These are phyloP conservation scores for Siderastrea siderea DNA, from an alignment of 92 coral and sea anemone genomes.

Conservation along the genomic window DNA sequence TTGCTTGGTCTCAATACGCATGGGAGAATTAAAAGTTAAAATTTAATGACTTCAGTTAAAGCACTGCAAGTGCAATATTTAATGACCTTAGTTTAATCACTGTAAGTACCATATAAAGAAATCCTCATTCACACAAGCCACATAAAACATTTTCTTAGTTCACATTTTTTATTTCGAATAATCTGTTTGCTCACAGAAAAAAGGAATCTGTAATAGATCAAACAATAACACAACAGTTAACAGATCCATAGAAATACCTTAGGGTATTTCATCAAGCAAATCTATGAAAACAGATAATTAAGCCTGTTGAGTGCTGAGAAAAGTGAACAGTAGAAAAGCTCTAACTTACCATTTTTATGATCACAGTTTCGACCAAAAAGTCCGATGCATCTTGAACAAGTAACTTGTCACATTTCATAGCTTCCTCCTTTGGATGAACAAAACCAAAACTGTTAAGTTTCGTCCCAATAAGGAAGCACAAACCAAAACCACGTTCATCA, in stretches of 20 bases:
- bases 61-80: neutral
- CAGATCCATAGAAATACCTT: too few species aligned
- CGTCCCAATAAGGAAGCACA: neutral
- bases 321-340: neutral
- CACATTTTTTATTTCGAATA: too few species aligned
- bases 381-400: conserved; percentile 91
- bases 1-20: too few species aligned
- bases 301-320: neutral
- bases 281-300: too few species aligned
- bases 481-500: neutral
- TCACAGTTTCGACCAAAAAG: conserved; percentile 85
- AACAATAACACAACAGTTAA: too few species aligned
- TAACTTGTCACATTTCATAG: conserved; percentile 78
- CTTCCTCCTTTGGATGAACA: conserved; percentile 58
- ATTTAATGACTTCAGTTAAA: neutral
- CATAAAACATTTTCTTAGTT: neutral
- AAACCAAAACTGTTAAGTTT: neutral
- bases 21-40: too few species aligned
- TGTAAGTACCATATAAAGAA: neutral
- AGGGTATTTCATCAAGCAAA: too few species aligned
- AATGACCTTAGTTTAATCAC: neutral
- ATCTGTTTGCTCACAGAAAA: too few species aligned
- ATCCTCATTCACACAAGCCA: too few species aligned
- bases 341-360: conserved; percentile 85
- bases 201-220: too few species aligned